phyloP scores from a whole-genome alignment of 2,797 vertebrate species.

The Clarias fuscus region DNA sequence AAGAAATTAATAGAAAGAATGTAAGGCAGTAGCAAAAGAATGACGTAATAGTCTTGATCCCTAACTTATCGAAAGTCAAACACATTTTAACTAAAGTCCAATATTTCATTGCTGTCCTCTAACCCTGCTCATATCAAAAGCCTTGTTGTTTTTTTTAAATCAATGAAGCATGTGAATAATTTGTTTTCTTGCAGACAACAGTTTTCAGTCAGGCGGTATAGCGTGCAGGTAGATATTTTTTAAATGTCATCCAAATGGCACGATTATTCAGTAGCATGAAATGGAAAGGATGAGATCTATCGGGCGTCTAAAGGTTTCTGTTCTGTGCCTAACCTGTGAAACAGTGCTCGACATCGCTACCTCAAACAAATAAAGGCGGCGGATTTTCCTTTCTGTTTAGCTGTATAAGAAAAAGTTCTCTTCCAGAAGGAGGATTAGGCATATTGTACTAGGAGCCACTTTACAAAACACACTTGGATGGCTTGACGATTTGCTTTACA shows the following conservation, averaged over 20 bases:
- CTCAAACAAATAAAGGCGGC: conserved; percentile 63
- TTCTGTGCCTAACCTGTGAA: conserved; percentile 58
- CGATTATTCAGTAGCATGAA: neutral
- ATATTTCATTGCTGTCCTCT: neutral
- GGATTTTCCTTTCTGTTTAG: conserved; percentile 60
- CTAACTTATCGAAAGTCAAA: neutral
- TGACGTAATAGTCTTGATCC: neutral
- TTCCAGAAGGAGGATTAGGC: conserved; percentile 48
- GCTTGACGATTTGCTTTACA: conserved; percentile 30
- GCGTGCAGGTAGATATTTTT: too few species aligned
- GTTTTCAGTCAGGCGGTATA: neutral
- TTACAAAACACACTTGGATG: conserved; percentile 12
- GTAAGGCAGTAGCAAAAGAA: neutral
- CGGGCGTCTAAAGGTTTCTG: conserved; percentile 52
- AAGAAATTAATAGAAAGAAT: neutral
- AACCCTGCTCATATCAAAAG: neutral
- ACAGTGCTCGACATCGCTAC: conserved; percentile 67
- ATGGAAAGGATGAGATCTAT: neutral
- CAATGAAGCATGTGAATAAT: neutral
- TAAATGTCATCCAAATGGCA: conserved; percentile 6
- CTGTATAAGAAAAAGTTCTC: conserved; percentile 68
- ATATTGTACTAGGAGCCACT: conserved; percentile 59
- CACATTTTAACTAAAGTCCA: neutral
- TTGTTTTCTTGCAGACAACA: neutral
- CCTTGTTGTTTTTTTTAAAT: neutral